phyloP scores from a whole-genome alignment of 1,140 invertebrate genomes.

The Hestina assimilis region DNA sequence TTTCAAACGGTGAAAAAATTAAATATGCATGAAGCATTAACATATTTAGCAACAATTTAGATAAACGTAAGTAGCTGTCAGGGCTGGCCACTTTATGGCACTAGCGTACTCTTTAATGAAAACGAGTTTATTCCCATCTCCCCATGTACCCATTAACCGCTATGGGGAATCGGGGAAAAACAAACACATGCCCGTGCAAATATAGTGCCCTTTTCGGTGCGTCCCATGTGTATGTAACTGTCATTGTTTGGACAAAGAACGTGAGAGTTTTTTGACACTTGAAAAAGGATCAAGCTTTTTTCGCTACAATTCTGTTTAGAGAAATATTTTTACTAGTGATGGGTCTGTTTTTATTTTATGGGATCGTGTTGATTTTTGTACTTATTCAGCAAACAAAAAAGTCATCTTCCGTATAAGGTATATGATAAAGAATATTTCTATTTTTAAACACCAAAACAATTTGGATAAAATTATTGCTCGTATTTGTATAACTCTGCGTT shows the following conservation, averaged over 20 bases:
- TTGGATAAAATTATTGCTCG: too few relatives aligned
- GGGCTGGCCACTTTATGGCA: constrained; percentile 42
- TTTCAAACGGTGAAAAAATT: constrained; percentile 23
- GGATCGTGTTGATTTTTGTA: background rate
- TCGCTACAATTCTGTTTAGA: constrained; percentile 22
- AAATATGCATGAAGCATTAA: constrained; percentile 35
- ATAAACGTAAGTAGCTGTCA: constrained; percentile 42
- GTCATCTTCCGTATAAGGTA: too few relatives aligned
- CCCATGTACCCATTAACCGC: constrained; percentile 34
- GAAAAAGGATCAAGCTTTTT: constrained; percentile 33
- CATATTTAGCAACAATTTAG: constrained; percentile 36
- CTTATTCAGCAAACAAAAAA: background rate
- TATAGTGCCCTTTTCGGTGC: constrained; percentile 50
- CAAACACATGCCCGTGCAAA: constrained; percentile 48
- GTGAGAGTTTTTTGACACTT: constrained; percentile 34
- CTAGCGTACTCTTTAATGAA: constrained; percentile 50
- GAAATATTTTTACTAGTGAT: constrained; percentile 9
- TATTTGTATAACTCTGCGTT: too few relatives aligned
- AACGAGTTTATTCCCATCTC: constrained; percentile 44
- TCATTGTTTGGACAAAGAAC: constrained; percentile 42
- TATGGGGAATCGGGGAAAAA: constrained; percentile 46
- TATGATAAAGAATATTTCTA: too few relatives aligned
- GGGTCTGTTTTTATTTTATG: constrained; percentile 3
- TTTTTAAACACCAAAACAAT: too few relatives aligned
- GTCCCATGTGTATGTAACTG: constrained; percentile 41